A percentile compares a stretch with the other conserved stretches of the same genome.
phyloP scores from a whole-genome alignment of 2,113 vertebrate species.

The Tautogolabrus adspersus region DNA sequence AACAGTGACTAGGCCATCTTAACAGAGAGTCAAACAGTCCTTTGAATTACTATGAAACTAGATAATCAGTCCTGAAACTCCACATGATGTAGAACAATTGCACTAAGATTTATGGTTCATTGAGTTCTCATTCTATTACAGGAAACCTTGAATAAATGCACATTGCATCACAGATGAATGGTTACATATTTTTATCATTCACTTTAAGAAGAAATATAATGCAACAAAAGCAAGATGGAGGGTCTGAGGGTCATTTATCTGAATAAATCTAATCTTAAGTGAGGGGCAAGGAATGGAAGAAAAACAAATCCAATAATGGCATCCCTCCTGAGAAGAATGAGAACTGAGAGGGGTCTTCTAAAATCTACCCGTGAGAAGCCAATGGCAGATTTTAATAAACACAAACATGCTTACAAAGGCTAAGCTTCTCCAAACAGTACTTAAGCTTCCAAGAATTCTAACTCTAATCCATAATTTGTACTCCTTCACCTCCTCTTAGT shows the following conservation, averaged over 20 bases:
- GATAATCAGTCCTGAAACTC: too few relatives aligned
- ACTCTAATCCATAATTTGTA: slow-evolving; percentile 46
- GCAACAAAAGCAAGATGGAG: slow-evolving; percentile 28
- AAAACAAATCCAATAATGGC: slow-evolving; percentile 49
- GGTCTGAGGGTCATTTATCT: slow-evolving; percentile 41
- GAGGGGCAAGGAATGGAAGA: slow-evolving; percentile 9
- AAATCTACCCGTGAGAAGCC: slow-evolving; percentile 33
- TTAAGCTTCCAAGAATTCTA: slow-evolving; percentile 34
- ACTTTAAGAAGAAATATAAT: slow-evolving; percentile 9
- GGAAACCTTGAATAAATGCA: slow-evolving; percentile 6
- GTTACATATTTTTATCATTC: too few relatives aligned
- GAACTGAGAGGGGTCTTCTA: slow-evolving; percentile 44
- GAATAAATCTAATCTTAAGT: slow-evolving; percentile 42
- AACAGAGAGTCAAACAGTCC: too few relatives aligned
- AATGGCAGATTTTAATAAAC: slow-evolving; percentile 14
- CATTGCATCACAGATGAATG: not conserved
- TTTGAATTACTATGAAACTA: too few relatives aligned
- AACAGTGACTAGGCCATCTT: too few relatives aligned
- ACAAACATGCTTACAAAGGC: slow-evolving; percentile 3
- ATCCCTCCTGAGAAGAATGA: slow-evolving; percentile 27
- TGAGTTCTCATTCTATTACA: not conserved
- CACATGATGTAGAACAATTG: too few relatives aligned
- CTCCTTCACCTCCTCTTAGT: slow-evolving; percentile 24
- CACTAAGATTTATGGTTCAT: not conserved
- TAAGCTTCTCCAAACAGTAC: slow-evolving; percentile 10